These are phyloP conservation scores for Calcarius ornatus DNA, from an alignment of 2,113 vertebrate genomes.

Conservation along the genomic window DNA sequence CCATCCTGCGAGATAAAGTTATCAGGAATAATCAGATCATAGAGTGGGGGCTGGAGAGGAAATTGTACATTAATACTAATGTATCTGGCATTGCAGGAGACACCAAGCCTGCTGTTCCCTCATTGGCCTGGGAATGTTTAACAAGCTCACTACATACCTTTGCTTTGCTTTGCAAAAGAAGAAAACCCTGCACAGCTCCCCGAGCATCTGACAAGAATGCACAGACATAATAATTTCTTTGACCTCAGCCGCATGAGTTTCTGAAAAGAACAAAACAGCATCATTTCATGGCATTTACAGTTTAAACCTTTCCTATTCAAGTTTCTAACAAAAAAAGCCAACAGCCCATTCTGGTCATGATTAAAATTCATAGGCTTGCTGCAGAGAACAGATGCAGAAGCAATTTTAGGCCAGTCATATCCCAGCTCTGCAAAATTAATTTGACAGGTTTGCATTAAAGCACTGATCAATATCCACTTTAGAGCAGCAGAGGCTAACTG, in stretches of 20 bases:
- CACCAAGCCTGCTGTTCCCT: slow-evolving; percentile 7
- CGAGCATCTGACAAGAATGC: slow-evolving; percentile 77
- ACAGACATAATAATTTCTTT: slow-evolving; percentile 86
- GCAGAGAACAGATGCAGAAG: slow-evolving; percentile 87
- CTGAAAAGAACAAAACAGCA: slow-evolving; percentile 84
- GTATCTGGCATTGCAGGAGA: slow-evolving; percentile 2
- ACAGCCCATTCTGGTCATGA: slow-evolving; percentile 90
- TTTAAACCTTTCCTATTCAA: slow-evolving; percentile 89
- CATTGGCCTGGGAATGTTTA: slow-evolving; percentile 57
- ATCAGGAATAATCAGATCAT: slow-evolving; percentile 33
- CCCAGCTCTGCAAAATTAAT: slow-evolving; percentile 99
- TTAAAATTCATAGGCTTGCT: slow-evolving; percentile 96
- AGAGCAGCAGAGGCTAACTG: slow-evolving; percentile 95
- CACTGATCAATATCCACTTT: slow-evolving; percentile 99
- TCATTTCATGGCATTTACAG: slow-evolving; percentile 86
- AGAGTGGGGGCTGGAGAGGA: not conserved
- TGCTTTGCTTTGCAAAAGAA: slow-evolving; percentile 46
- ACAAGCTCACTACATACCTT: slow-evolving; percentile 43
- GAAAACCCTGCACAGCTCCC: slow-evolving; percentile 64
- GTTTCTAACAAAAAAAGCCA: slow-evolving; percentile 84
- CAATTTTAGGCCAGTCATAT: slow-evolving; percentile 97
- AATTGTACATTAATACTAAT: slow-evolving; percentile 25
- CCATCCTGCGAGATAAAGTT: slow-evolving; percentile 2
- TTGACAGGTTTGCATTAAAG: slow-evolving; percentile 99
- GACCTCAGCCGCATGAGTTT: slow-evolving; percentile 83